Conservation (phyloP, 2,113 vertebrate genomes). For the Holacanthus passer region DNA sequence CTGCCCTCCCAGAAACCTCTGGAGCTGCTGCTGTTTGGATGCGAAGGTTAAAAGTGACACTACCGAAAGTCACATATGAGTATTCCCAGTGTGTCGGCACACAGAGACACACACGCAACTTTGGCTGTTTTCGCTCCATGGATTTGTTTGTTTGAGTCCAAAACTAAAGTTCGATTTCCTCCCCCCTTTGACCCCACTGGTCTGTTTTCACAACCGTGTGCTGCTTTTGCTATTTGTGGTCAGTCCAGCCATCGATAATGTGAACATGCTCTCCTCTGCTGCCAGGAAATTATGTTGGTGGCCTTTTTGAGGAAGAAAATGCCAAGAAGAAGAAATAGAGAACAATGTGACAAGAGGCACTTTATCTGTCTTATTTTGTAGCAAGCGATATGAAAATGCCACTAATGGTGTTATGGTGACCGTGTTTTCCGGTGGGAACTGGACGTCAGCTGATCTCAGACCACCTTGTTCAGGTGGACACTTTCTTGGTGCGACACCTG, state of each 20-base stretch:
- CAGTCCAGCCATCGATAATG: not conserved
- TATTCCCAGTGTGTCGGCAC: not conserved
- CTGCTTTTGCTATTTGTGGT: not conserved
- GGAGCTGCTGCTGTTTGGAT: constrained; percentile 29
- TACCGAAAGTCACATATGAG: not conserved
- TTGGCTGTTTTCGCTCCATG: not conserved
- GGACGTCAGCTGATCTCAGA: no score
- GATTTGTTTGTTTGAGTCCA: not conserved
- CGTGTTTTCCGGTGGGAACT: no score
- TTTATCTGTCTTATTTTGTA: not conserved
- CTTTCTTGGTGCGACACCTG: no score
- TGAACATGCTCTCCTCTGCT: not conserved
- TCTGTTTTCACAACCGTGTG: not conserved
- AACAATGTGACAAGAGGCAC: not conserved
- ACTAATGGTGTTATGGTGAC: not conserved
- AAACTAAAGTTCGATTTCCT: not conserved
- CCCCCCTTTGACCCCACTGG: not conserved
- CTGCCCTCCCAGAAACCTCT: constrained; percentile 22
- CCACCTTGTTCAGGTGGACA: no score
- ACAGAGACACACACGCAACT: not conserved
- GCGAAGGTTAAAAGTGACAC: constrained; percentile 33
- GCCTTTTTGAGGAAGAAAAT: not conserved
- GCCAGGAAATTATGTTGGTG: constrained; percentile 3
- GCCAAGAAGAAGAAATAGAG: not conserved
- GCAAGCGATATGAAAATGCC: not conserved